Conservation (phyloP, 2,113 vertebrate genomes). For the Oryzias curvinotus region DNA sequence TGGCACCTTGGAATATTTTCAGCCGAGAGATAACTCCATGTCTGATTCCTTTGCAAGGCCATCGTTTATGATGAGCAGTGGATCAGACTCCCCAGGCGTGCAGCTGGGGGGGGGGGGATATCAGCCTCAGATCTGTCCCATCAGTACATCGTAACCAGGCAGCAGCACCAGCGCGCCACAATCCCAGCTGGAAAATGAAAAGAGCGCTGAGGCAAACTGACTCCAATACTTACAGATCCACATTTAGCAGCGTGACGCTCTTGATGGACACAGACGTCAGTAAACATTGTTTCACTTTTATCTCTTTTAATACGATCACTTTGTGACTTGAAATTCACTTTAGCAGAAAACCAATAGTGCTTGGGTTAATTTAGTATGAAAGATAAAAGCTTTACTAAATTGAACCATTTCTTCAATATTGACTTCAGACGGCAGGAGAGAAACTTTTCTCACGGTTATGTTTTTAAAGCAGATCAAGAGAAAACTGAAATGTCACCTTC, state of each 20-base stretch:
- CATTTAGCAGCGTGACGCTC: constrained; percentile 38
- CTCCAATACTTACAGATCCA: constrained; percentile 66
- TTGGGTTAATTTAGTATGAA: constrained; percentile 26
- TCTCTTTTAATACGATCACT: constrained; percentile 24
- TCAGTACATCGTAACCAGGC: constrained; percentile 62
- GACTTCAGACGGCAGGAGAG: constrained; percentile 20
- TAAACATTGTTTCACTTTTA: constrained; percentile 59
- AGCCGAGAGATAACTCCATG: constrained; percentile 44
- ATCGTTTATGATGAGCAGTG: constrained; percentile 53
- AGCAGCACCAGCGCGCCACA: constrained; percentile 47
- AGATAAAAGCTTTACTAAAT: constrained; percentile 37
- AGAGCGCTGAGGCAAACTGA: constrained; percentile 73
- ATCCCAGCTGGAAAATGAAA: constrained; percentile 71
- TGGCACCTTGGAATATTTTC: constrained; percentile 21
- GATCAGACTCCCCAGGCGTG: constrained; percentile 15
- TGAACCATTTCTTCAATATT: constrained; percentile 43
- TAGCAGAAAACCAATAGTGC: constrained; percentile 13
- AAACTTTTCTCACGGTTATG: constrained; percentile 3
- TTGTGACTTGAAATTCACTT: constrained; percentile 29
- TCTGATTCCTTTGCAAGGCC: constrained; percentile 50
- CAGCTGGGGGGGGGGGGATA: constrained; percentile 19
- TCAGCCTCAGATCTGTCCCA: constrained; percentile 60
- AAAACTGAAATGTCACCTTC: background rate
- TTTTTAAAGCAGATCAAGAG: constrained; percentile 1
- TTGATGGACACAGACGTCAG: constrained; percentile 66